Conservation (phyloP, 1,140 invertebrate species). For the Latrodectus geometricus region DNA sequence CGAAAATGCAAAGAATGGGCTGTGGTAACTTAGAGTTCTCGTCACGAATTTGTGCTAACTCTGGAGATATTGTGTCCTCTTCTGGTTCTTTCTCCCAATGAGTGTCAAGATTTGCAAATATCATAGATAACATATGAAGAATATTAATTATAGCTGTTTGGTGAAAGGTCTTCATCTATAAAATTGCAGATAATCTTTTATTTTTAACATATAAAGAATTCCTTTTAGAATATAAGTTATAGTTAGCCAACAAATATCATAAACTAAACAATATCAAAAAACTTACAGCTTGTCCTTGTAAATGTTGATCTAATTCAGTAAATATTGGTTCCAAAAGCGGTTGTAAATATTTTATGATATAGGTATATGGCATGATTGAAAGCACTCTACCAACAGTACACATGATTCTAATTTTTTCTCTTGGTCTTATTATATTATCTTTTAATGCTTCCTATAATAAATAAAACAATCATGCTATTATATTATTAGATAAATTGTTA, state of each 20-base stretch:
- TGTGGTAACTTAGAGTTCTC: slow-evolving; percentile 65
- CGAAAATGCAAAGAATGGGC: slow-evolving; percentile 73
- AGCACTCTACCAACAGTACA: slow-evolving; percentile 81
- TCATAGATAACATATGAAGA: slow-evolving; percentile 78
- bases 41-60: background rate
- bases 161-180: slow-evolving; percentile 7
- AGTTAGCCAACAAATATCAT: too few species aligned
- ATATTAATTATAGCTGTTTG: slow-evolving; percentile 67
- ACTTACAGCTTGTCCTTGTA: slow-evolving; percentile 13
- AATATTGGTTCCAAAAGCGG: slow-evolving; percentile 78
- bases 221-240: too few species aligned
- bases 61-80: background rate
- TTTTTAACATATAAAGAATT: too few species aligned
- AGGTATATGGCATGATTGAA: slow-evolving; percentile 75
- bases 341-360: slow-evolving; percentile 79
- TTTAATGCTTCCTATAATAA: slow-evolving; percentile 71
- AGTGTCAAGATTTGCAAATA: slow-evolving; percentile 75
- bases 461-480: background rate
- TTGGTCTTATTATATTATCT: slow-evolving; percentile 73
- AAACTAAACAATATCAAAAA: background rate
- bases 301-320: slow-evolving; percentile 22
- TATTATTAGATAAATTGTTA: too few species aligned
- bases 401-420: slow-evolving; percentile 80
- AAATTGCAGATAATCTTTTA: background rate
- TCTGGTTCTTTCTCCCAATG: slow-evolving; percentile 16